phyloP scores from a whole-genome alignment of 2,113 vertebrate species.

The Craseonycteris thonglongyai region DNA sequence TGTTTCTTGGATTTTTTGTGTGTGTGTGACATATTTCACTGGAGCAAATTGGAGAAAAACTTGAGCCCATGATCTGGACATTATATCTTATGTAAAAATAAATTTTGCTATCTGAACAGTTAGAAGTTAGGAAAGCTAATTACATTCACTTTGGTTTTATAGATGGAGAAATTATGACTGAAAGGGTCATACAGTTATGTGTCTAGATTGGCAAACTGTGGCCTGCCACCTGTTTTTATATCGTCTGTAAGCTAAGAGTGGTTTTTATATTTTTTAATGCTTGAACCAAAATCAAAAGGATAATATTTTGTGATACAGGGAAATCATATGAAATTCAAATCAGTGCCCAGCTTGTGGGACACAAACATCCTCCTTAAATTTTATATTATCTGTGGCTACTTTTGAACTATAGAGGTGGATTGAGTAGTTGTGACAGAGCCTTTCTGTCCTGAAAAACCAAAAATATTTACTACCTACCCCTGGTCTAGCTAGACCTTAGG shows the following conservation, averaged over 20 bases:
- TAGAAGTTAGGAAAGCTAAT: slow-evolving; percentile 64
- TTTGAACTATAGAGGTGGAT: background rate
- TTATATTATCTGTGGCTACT: background rate
- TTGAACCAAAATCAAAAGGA: background rate
- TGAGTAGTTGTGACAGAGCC: background rate
- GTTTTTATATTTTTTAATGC: slow-evolving; percentile 11
- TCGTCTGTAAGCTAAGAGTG: background rate
- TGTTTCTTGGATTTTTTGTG: no score
- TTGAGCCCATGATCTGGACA: slow-evolving; percentile 12
- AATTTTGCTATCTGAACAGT: slow-evolving; percentile 66
- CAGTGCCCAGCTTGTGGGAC: background rate
- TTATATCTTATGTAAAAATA: slow-evolving; percentile 66
- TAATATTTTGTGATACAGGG: background rate
- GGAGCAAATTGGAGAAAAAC: slow-evolving; percentile 47
- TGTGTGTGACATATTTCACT: slow-evolving; percentile 16
- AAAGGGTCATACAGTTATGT: background rate
- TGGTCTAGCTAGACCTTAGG: background rate
- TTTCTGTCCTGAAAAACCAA: background rate
- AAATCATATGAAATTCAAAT: background rate
- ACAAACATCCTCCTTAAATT: background rate
- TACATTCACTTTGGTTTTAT: background rate
- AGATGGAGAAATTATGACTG: background rate
- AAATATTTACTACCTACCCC: background rate
- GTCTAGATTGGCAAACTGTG: background rate
- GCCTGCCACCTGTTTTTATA: background rate